Conservation (phyloP, 2,888 invertebrate species). For the Volucella inanis region DNA sequence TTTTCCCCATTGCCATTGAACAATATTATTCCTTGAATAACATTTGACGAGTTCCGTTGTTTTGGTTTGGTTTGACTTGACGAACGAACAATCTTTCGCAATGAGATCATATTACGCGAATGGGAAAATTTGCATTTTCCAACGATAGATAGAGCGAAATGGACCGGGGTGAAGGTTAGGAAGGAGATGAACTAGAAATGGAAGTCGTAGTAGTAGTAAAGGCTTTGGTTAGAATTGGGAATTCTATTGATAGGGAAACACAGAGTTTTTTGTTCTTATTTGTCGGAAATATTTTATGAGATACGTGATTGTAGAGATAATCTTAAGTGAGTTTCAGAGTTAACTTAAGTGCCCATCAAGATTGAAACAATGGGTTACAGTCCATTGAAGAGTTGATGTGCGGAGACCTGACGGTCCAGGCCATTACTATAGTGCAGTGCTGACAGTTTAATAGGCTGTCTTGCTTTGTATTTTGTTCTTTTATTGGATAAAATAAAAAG, state of each 20-base stretch:
- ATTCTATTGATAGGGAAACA: conserved; percentile 37
- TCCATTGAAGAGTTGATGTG: no score
- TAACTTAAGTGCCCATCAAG: neutral
- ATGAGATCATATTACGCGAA: conserved; percentile 39
- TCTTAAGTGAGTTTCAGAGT: conserved; percentile 37
- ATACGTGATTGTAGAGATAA: conserved; percentile 29
- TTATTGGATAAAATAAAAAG: no score
- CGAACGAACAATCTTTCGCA: neutral
- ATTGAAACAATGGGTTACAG: neutral
- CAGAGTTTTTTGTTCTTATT: conserved; percentile 26
- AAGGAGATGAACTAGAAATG: no score
- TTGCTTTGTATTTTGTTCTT: no score
- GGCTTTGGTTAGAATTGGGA: neutral
- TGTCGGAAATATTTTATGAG: conserved; percentile 47
- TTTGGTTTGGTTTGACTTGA: no score
- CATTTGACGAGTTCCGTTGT: no score
- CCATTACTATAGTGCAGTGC: no score
- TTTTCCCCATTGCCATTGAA: no score
- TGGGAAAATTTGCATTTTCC: conserved; percentile 51
- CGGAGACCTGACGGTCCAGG: no score
- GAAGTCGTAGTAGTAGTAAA: neutral
- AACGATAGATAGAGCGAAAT: conserved; percentile 20
- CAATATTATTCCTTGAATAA: no score
- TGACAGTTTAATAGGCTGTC: no score
- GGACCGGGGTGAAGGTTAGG: neutral